These are phyloP conservation scores for Mechanitis mazaeus DNA, from an alignment of 2,888 invertebrate genomes.

Conservation along the genomic window DNA sequence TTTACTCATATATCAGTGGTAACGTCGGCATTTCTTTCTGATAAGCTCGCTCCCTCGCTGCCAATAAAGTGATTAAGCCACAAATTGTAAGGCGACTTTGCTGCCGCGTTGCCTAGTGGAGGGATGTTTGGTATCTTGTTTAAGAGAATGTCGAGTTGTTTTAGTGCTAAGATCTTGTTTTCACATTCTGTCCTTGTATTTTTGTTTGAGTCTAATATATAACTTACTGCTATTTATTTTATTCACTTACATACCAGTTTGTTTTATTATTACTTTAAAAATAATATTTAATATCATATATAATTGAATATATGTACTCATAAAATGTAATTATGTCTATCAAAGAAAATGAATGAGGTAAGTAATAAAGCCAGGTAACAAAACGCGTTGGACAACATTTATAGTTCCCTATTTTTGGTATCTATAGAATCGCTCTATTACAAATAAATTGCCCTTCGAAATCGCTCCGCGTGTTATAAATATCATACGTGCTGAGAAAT, in stretches of 20 bases:
- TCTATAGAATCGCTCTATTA: slow-evolving; percentile 63
- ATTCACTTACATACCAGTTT: too few species aligned
- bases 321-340: too few species aligned
- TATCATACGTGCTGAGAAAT: slow-evolving; percentile 77
- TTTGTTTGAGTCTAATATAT: too few species aligned
- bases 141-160: neutral
- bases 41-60: slow-evolving; percentile 70
- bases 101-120: slow-evolving; percentile 24
- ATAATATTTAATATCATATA: too few species aligned
- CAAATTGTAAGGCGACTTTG: slow-evolving; percentile 63
- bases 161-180: slow-evolving; percentile 3
- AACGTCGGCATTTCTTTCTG: slow-evolving; percentile 67
- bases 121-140: slow-evolving; percentile 5
- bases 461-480: slow-evolving; percentile 71
- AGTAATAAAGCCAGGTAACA: too few species aligned
- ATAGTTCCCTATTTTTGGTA: slow-evolving; percentile 13
- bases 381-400: slow-evolving; percentile 2
- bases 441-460: slow-evolving; percentile 74
- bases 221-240: too few species aligned
- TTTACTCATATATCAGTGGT: slow-evolving; percentile 71
- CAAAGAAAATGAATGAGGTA: too few species aligned
- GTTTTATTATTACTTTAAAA: too few species aligned
- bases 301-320: too few species aligned
- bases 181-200: neutral
- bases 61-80: slow-evolving; percentile 77